phyloP scores from a whole-genome alignment of 2,113 vertebrate genomes.

The Poeciliopsis occidentalis region DNA sequence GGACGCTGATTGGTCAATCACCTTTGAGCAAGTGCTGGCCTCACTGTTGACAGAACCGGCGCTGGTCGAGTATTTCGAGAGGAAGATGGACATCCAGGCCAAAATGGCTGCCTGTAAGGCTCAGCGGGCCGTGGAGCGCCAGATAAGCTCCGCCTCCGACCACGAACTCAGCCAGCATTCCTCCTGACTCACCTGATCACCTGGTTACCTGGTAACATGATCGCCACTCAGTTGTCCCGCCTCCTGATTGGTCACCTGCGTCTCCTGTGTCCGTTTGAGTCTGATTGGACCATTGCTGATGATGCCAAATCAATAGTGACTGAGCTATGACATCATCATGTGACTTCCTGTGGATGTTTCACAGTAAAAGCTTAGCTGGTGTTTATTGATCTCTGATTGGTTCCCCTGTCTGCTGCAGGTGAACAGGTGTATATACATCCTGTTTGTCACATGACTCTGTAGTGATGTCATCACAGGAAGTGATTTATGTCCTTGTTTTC shows the following conservation, averaged over 20 bases:
- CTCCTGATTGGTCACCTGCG: no score
- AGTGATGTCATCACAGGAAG: background rate
- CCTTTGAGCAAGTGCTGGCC: slow-evolving; percentile 96
- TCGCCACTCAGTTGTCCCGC: no score
- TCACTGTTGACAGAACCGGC: slow-evolving; percentile 92
- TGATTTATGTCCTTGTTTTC: background rate
- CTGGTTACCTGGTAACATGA: no score
- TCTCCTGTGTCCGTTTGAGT: background rate
- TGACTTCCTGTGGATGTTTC: slow-evolving; percentile 2
- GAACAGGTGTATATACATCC: background rate
- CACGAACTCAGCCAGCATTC: slow-evolving; percentile 83
- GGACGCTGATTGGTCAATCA: slow-evolving; percentile 94
- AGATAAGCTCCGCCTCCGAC: slow-evolving; percentile 90
- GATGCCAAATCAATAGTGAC: background rate
- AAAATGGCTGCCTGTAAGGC: slow-evolving; percentile 85
- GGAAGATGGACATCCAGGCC: slow-evolving; percentile 82
- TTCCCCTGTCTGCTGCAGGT: background rate
- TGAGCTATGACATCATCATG: background rate
- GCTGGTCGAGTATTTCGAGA: slow-evolving; percentile 95
- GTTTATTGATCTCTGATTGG: background rate
- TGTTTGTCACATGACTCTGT: background rate
- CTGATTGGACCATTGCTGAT: slow-evolving; percentile 4
- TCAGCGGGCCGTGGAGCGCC: slow-evolving; percentile 88
- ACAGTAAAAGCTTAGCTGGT: slow-evolving; percentile 4
- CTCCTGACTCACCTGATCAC: slow-evolving; percentile 71